These are phyloP conservation scores for Dipus sagitta DNA, from an alignment of 2,797 vertebrate species.

Conservation along the genomic window DNA sequence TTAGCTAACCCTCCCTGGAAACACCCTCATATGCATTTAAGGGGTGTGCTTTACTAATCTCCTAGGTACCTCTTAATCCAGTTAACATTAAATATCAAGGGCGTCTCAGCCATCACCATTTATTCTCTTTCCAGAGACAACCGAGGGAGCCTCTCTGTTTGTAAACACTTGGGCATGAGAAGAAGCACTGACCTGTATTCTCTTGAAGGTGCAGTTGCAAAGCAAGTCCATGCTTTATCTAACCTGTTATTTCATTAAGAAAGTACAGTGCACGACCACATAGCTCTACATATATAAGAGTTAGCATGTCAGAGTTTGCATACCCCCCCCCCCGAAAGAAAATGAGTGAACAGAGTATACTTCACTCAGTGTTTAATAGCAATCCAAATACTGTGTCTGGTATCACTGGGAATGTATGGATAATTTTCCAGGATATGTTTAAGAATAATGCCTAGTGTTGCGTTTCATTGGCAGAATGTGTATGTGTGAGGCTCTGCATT, in stretches of 20 bases:
- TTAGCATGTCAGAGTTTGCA: not conserved
- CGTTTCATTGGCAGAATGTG: not conserved
- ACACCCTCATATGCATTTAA: not conserved
- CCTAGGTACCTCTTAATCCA: not conserved
- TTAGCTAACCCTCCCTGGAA: not conserved
- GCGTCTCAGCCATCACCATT: not conserved
- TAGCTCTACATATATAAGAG: not conserved
- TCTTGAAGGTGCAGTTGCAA: constrained; percentile 6
- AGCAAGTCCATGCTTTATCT: not conserved
- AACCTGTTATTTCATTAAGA: constrained; percentile 34
- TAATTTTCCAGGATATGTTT: constrained; percentile 13
- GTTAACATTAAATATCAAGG: not conserved
- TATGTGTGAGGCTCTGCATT: not conserved
- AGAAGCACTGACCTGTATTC: not conserved
- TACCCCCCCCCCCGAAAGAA: not conserved
- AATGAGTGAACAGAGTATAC: not conserved
- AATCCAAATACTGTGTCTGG: not conserved
- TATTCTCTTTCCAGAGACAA: not conserved
- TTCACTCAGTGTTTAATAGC: not conserved
- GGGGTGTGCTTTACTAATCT: not conserved
- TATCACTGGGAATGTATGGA: constrained; percentile 10
- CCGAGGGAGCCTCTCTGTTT: not conserved
- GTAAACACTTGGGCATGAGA: constrained; percentile 14
- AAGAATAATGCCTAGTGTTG: not conserved
- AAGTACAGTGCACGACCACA: constrained; percentile 4